Evolutionary conservation across 2,888 invertebrate genomes (phyloP).

Genomic region (Bugulina stolonifera): DNA sequence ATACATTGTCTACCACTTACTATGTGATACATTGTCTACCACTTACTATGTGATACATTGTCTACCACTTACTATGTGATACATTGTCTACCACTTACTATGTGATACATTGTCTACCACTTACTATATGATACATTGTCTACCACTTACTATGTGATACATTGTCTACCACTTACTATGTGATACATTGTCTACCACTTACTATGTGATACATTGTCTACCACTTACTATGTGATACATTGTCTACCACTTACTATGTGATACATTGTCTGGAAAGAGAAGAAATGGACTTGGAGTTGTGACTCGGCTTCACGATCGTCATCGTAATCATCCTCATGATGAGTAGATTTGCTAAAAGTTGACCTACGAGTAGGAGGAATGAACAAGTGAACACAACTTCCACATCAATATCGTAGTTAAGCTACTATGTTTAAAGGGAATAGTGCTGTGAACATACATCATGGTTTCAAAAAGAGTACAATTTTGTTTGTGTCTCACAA

Average conservation of each 20-base stretch:
- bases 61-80: not conserved
- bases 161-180: not conserved
- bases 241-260: constrained; percentile 39
- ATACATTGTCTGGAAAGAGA: constrained; percentile 45
- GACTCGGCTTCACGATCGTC: constrained; percentile 32
- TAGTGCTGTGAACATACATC: no score
- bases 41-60: not conserved
- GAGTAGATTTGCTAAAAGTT: not conserved
- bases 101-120: not conserved
- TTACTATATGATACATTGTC: not conserved
- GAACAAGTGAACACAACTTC: no score
- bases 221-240: not conserved
- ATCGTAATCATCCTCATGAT: constrained; percentile 32
- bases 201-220: not conserved
- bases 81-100: not conserved
- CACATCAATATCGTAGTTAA: no score
- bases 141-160: not conserved
- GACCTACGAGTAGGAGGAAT: no score
- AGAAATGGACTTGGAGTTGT: constrained; percentile 43
- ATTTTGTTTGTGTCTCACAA: no score
- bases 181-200: not conserved
- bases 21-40: not conserved
- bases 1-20: not conserved
- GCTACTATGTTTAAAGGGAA: no score
- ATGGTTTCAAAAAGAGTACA: no score